Base-by-base conservation (phyloP, 2,797 vertebrate species). In the Todus mexicanus region DNA sequence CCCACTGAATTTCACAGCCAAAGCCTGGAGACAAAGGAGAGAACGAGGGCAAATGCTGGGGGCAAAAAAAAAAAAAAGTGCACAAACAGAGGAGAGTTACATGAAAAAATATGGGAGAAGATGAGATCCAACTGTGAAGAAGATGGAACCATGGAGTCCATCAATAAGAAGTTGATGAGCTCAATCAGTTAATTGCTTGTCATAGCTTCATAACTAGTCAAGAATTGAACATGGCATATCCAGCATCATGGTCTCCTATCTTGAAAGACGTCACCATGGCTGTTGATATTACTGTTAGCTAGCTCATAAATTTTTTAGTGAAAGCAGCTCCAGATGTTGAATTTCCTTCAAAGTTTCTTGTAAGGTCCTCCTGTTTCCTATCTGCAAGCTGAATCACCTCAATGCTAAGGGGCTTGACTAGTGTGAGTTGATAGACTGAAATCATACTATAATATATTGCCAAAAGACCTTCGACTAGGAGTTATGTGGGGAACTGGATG, bases 11-110 rank as follows among this genome's bases (percentile, higher is more conserved):
- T 12, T 76, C 57, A 60, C 10, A 11, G 35, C 7, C 21, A 54
- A 65, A 76, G 15, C 47, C n/a, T 61, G 59, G 47, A 60, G 35
- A 35, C 35, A 43, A 70, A 48, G 45, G 15, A 57, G 17, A 64
- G 35, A 48, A 50, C 22, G 10, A 48, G 8, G 20, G 17, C 12
- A 43, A 7, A 20, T 17, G 14, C 4, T 27, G 11, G 4, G 40
- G 15, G 1, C 6, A 64, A 69, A 11, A 1, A 47, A 64, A 69
- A 11, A 1, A 47, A 69, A 78, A 38, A 2, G 0, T 5, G 5
- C 65, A 64, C 9, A 70, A 35, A 13, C n/a, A 56, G 8, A 54
- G 15, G 12, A 40, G 16, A 19, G 18, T 65, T 71, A 40, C 4
- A 29, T 29, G 23, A 40, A 50, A 63, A 83, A 68, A 43, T 20